These are phyloP conservation scores for Coboldia fuscipes DNA, from an alignment of 1,140 invertebrate species.

Conservation along the genomic window DNA sequence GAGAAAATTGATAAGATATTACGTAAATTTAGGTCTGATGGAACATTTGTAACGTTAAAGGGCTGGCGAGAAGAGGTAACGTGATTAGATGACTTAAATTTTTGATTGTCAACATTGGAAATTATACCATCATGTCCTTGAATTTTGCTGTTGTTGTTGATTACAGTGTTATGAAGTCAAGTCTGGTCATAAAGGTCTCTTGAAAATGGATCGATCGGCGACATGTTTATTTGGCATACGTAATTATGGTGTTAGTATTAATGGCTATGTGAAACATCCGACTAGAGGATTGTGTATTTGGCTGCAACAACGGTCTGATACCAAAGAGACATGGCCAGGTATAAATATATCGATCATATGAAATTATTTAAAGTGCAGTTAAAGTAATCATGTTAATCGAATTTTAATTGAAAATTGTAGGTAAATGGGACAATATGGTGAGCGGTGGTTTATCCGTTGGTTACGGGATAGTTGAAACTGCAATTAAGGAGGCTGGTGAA, in stretches of 20 bases:
- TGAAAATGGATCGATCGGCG: constrained; percentile 82
- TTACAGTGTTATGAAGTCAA: constrained; percentile 67
- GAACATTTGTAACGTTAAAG: constrained; percentile 39
- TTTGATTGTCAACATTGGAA: neutral
- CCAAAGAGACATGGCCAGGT: constrained; percentile 89
- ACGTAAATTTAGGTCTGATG: constrained; percentile 38
- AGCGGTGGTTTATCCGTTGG: constrained; percentile 80
- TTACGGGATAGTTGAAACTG: constrained; percentile 67
- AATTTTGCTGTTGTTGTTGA: constrained; percentile 3
- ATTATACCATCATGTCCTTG: neutral
- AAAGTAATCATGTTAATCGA: too few species aligned
- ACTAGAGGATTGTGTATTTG: constrained; percentile 74
- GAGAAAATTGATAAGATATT: constrained; percentile 58
- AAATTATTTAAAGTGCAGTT: neutral
- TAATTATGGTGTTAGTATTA: constrained; percentile 87
- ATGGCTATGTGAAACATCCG: constrained; percentile 72
- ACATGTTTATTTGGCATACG: constrained; percentile 82
- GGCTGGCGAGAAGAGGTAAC: constrained; percentile 79
- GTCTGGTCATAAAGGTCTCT: constrained; percentile 38
- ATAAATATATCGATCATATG: too few species aligned
- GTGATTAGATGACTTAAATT: neutral
- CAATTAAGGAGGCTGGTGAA: constrained; percentile 80
- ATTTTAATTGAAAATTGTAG: constrained; percentile 9
- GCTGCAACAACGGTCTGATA: constrained; percentile 73
- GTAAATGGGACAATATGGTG: constrained; percentile 88